Evolutionary conservation across 2,113 vertebrate species (phyloP), one percentile per base, ranked within the genome.

Genomic region (Grallaria varia): DNA sequence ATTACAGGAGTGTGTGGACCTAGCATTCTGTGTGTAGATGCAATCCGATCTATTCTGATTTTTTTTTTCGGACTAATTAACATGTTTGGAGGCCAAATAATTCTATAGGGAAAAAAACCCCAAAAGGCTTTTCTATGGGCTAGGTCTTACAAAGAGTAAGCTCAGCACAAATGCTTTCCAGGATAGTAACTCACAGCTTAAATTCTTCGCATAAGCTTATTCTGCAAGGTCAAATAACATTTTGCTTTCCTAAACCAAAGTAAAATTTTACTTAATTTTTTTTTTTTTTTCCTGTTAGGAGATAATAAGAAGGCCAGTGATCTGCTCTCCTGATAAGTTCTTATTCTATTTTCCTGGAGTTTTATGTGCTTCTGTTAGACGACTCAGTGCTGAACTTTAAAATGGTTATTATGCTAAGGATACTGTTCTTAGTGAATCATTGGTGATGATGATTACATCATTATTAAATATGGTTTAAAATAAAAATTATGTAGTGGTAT

Each of bases 191-290:
- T 17, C 24, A 79, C 12, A 89, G 60, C 45, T 97, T 80, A 89
- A 71, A 13, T 90, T 47, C 31, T 74, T 69, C 75, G 24, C 13
- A 84, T 3, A 9, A 84, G 78, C 58, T 27, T 87, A 44, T 45
- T 86, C 30, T 74, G 39, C 25, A 39, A 73, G 40, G 40, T 23
- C 40, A 87, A 93, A 49, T 2, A 62, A 40, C 0, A 35, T 27
- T 77, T 95, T 83, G 55, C 9, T 81, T 82, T 94, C 86, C 71
- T 92, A 55, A 89, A 92, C 35, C 22, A 58, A 91, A 80, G 20
- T 35, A 59, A 59, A 66, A 58, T 71, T 89, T 77, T 42, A 28
- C 14, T 60, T 88, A 62, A 40, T 62, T 76, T 56, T 49, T 58
- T 11, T 56, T 49, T 58, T 11, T 71, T 87, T 56, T 82, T 82